A percentile compares a stretch with the other conserved stretches of the same genome.
Conservation (phyloP, 2,113 vertebrate genomes). For the Caranx ignobilis region DNA sequence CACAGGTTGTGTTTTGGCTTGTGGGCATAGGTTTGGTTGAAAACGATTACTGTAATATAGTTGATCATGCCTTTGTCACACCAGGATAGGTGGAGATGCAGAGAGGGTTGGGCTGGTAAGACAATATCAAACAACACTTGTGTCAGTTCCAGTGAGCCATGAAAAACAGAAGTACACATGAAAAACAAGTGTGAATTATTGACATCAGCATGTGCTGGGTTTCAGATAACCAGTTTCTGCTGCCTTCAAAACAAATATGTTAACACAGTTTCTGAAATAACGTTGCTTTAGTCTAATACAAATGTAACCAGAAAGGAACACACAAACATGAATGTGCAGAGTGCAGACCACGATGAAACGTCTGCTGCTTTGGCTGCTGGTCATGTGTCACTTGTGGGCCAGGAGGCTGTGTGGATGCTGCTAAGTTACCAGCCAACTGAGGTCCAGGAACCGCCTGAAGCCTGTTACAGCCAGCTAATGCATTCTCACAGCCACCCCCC, state of each 20-base stretch:
- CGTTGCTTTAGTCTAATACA: neutral
- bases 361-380: slow-evolving; percentile 54
- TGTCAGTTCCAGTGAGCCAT: slow-evolving; percentile 10
- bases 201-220: neutral
- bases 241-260: neutral
- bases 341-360: slow-evolving; percentile 32
- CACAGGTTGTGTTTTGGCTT: slow-evolving; percentile 44
- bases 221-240: neutral
- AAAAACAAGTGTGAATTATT: neutral
- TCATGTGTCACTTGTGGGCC: slow-evolving; percentile 62
- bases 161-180: slow-evolving; percentile 7
- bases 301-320: slow-evolving; percentile 2
- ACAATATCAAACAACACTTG: slow-evolving; percentile 23
- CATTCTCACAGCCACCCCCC: slow-evolving; percentile 74
- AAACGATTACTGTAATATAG: slow-evolving; percentile 15
- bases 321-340: slow-evolving; percentile 8
- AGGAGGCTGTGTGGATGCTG: slow-evolving; percentile 67
- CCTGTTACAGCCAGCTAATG: slow-evolving; percentile 81
- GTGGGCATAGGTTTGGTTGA: slow-evolving; percentile 27
- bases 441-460: slow-evolving; percentile 79
- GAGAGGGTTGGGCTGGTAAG: neutral
- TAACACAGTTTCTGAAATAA: neutral
- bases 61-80: slow-evolving; percentile 15
- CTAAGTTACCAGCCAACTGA: slow-evolving; percentile 70
- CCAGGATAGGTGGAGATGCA: neutral